Percentiles rank a stretch among this genome's conserved stretches.
Evolutionary conservation across 2,888 invertebrate species (phyloP).

Genomic region (Tethea ocularis): DNA sequence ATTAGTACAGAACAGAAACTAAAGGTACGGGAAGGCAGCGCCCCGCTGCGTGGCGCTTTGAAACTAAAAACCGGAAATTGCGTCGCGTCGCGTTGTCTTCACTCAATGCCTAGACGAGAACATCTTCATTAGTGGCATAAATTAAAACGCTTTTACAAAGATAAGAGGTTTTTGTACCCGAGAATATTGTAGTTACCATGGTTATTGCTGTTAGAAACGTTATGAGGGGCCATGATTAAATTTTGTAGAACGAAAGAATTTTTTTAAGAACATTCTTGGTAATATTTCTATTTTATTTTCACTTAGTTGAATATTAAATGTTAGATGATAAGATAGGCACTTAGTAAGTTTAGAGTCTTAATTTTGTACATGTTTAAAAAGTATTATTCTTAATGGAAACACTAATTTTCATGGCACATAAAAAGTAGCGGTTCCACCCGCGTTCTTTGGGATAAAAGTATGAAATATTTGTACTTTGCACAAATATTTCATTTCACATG

Average conservation of each 20-base stretch:
- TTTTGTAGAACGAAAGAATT: neutral
- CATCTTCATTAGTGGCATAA: slow-evolving; percentile 75
- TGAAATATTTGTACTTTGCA: too few relatives aligned
- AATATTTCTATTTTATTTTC: neutral
- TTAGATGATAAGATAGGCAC: too few relatives aligned
- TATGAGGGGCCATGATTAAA: slow-evolving; percentile 7
- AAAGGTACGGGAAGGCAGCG: slow-evolving; percentile 54
- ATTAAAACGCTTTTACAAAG: slow-evolving; percentile 59
- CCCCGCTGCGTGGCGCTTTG: slow-evolving; percentile 63
- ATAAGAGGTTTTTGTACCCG: slow-evolving; percentile 14
- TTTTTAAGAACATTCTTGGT: neutral
- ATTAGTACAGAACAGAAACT: slow-evolving; percentile 37
- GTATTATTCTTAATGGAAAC: too few relatives aligned
- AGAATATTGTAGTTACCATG: neutral
- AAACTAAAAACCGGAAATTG: slow-evolving; percentile 83
- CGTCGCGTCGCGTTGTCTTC: slow-evolving; percentile 70
- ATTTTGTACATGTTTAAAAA: too few relatives aligned
- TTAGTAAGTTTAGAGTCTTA: too few relatives aligned
- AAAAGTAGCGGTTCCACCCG: too few relatives aligned
- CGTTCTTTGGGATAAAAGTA: too few relatives aligned
- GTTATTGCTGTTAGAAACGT: neutral
- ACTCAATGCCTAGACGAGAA: slow-evolving; percentile 63
- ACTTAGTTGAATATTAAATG: too few relatives aligned
- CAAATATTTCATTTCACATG: too few relatives aligned
- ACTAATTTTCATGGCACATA: too few relatives aligned